Base-by-base conservation (phyloP, 2,113 vertebrate species). In the Tympanuchus pallidicinctus region DNA sequence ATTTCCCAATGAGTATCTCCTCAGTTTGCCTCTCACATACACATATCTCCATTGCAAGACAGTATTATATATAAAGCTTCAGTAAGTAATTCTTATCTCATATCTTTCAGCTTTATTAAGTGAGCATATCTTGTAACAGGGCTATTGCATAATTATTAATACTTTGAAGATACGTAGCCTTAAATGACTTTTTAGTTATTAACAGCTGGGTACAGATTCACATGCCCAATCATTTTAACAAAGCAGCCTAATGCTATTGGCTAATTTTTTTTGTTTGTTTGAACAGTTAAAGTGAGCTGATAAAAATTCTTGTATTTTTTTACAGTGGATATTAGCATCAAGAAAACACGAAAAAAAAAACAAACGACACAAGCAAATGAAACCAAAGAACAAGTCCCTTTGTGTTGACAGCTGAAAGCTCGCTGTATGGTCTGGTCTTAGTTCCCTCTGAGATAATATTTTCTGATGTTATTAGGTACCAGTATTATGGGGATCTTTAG, bases 181-280 rank as follows among this genome's bases (percentile, higher is more conserved):
- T 92, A 81, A 84, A 57, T 94, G 19, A 45, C 56, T 76, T 92
- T 83, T 69, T 20, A 82, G 61, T 86, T 84, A 64, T 90, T 91
- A 89, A 66, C 47, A 57, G 54, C 6, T 94, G 45, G 64, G 50
- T 56, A 30, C 40, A 75, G 47, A 69, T 86, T 90, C 16, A 78
- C 73, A 12, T 21, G 80, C 95, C 52, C 86, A 21, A 28, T 86
- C 18, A 6, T 67, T 92, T 32, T 75, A 75, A 69, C 40, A 76
- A 73, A 86, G 40, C 83, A 75, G 48, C 10, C 32, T 15, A 6
- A 75, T 81, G 69, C 21, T 40, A 81, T 36, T 10, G 56, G 8
- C 28, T 91, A 76, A 65, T 34, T 5, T 24, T 36, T 60, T 38
- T 43, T 52, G 40, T 63, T 40, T 36, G 67, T 40, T 43, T 65